phyloP scores from a whole-genome alignment of 2,888 invertebrate genomes.

The Polietes domitor region DNA sequence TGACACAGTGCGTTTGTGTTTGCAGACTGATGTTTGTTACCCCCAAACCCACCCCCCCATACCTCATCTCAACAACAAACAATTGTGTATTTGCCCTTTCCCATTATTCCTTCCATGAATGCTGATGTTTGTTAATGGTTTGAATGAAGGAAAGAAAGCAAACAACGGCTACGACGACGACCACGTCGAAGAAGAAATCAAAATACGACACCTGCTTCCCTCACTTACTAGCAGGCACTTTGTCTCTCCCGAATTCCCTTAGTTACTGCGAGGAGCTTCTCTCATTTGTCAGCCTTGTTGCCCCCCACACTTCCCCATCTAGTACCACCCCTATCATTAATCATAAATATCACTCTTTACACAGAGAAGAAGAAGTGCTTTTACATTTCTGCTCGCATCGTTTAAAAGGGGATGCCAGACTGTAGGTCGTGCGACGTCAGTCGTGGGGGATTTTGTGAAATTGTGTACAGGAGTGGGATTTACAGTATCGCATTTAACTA shows the following conservation, averaged over 20 bases:
- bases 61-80: not conserved
- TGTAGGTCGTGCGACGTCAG: not conserved
- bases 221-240: slow-evolving; percentile 11
- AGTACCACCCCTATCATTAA: slow-evolving; percentile 10
- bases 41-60: not conserved
- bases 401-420: slow-evolving; percentile 20
- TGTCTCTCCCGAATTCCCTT: slow-evolving; percentile 16
- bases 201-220: slow-evolving; percentile 61
- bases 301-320: not conserved
- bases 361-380: slow-evolving; percentile 23
- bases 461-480: too few relatives aligned
- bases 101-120: slow-evolving; percentile 12
- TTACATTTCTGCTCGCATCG: slow-evolving; percentile 35
- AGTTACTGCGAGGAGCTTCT: slow-evolving; percentile 17
- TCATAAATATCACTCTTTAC: slow-evolving; percentile 45
- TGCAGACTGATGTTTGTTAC: slow-evolving; percentile 4
- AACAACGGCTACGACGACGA: slow-evolving; percentile 30
- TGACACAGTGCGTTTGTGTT: slow-evolving; percentile 17
- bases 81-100: not conserved
- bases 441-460: too few relatives aligned
- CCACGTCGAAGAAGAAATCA: slow-evolving; percentile 44
- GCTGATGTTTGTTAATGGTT: slow-evolving; percentile 37
- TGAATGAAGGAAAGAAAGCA: not conserved
- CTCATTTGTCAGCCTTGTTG: slow-evolving; percentile 1
- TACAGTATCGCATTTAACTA: too few relatives aligned